Evolutionary conservation across 2,113 vertebrate genomes (phyloP).

Genomic region (Peromyscus californicus): DNA sequence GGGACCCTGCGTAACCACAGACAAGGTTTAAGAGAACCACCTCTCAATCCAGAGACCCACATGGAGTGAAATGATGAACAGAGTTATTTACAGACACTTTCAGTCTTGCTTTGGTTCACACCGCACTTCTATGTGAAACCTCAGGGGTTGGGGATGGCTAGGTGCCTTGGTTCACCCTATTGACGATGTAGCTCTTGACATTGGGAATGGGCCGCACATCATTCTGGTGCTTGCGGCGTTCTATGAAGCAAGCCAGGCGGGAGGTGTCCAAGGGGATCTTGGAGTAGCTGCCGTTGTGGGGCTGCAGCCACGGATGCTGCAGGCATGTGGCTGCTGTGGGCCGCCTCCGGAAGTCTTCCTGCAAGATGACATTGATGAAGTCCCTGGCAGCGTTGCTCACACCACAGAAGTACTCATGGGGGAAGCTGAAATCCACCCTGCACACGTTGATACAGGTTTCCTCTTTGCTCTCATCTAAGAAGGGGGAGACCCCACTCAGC

Average conservation of each 20-base stretch:
- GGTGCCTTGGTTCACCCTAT: slow-evolving; percentile 84
- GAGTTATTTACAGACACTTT: slow-evolving; percentile 81
- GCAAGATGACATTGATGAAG: slow-evolving; percentile 94
- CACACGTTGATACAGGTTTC: slow-evolving; percentile 99
- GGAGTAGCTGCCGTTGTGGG: slow-evolving; percentile 92
- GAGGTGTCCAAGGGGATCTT: slow-evolving; percentile 94
- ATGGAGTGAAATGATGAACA: slow-evolving; percentile 8
- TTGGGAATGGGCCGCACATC: slow-evolving; percentile 94
- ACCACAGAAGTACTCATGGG: slow-evolving; percentile 93
- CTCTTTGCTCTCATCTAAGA: slow-evolving; percentile 97
- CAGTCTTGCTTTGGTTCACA: slow-evolving; percentile 73
- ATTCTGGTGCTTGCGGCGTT: slow-evolving; percentile 95
- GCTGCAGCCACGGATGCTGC: slow-evolving; percentile 96
- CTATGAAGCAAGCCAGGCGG: slow-evolving; percentile 95
- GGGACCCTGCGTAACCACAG: slow-evolving; percentile 30
- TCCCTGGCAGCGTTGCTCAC: slow-evolving; percentile 96
- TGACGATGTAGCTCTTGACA: slow-evolving; percentile 94
- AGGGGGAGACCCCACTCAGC: slow-evolving; percentile 97
- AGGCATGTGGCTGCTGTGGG: slow-evolving; percentile 94
- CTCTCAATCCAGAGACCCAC: slow-evolving; percentile 55
- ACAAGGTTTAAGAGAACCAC: slow-evolving; percentile 35
- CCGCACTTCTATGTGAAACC: slow-evolving; percentile 28
- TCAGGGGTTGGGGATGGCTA: slow-evolving; percentile 60
- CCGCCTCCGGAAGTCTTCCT: slow-evolving; percentile 95
- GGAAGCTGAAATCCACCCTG: slow-evolving; percentile 98